Percentiles rank a stretch among this genome's conserved stretches.
These are phyloP conservation scores for Cricetomys ansorgei DNA, from an alignment of 2,113 vertebrate species.

Conservation along the genomic window DNA sequence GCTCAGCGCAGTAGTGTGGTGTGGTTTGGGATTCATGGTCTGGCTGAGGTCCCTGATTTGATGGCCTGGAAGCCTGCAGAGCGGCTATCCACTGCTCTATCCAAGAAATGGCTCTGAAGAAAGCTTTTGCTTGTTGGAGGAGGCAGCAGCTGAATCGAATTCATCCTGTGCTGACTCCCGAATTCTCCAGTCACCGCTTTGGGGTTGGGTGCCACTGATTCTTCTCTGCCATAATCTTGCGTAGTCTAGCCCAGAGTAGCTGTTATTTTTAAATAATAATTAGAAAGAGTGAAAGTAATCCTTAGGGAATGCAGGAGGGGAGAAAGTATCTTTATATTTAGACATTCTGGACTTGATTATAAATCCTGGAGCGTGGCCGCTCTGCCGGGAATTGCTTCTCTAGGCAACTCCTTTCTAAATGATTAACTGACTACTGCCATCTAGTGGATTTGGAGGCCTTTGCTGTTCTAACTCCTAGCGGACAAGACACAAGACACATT, in stretches of 20 bases:
- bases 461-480: background rate
- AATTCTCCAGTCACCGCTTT: background rate
- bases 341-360: slow-evolving; percentile 70
- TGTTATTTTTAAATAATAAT: slow-evolving; percentile 67
- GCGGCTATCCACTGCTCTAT: too few species aligned
- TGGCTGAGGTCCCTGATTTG: slow-evolving; percentile 50
- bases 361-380: slow-evolving; percentile 58
- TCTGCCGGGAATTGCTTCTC: slow-evolving; percentile 38
- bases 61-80: slow-evolving; percentile 21
- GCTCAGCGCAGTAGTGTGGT: slow-evolving; percentile 48
- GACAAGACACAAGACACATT: background rate
- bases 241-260: slow-evolving; percentile 38
- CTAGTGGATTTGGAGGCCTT: slow-evolving; percentile 80
- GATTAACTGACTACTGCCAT: slow-evolving; percentile 79
- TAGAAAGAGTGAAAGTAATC: slow-evolving; percentile 46
- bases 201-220: background rate
- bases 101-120: background rate
- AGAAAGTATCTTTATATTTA: slow-evolving; percentile 62
- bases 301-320: slow-evolving; percentile 29
- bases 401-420: background rate
- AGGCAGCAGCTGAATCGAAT: background rate
- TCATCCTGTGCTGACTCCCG: background rate
- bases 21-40: slow-evolving; percentile 58
- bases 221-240: background rate
- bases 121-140: background rate